phyloP scores from a whole-genome alignment of 1,140 invertebrate genomes.

The Ditylenchus dipsaci region DNA sequence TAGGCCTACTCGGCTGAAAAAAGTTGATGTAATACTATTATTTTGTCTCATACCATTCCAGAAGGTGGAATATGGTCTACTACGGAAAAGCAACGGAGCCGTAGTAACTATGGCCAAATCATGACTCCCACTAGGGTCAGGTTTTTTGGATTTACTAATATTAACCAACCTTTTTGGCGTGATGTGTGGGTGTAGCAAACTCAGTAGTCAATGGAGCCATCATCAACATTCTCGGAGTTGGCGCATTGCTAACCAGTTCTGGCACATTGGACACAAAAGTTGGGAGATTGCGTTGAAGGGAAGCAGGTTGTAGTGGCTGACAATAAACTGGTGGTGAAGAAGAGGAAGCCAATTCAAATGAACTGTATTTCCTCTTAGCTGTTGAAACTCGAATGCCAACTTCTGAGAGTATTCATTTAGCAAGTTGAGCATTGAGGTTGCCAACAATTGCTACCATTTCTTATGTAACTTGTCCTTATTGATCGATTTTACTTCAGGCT shows the following conservation, averaged over 20 bases:
- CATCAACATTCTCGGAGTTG: slow-evolving; percentile 1
- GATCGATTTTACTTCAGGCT: too few relatives aligned
- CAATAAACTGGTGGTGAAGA: neutral
- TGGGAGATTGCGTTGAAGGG: neutral
- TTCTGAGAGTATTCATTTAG: too few relatives aligned
- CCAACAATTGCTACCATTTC: too few relatives aligned
- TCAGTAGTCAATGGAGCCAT: slow-evolving; percentile 13
- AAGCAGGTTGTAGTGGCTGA: too few relatives aligned
- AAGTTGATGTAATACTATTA: neutral
- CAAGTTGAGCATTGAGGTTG: too few relatives aligned
- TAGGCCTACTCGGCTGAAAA: slow-evolving; percentile 38
- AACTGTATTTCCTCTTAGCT: slow-evolving; percentile 1
- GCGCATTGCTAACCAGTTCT: slow-evolving; percentile 1
- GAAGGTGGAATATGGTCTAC: slow-evolving; percentile 1
- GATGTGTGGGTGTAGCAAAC: slow-evolving; percentile 18
- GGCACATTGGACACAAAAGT: slow-evolving; percentile 9
- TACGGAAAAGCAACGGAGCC: neutral
- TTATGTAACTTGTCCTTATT: too few relatives aligned
- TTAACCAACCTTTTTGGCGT: slow-evolving; percentile 10
- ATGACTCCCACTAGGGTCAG: neutral
- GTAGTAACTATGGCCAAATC: neutral
- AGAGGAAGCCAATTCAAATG: neutral
- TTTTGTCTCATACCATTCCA: neutral
- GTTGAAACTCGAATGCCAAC: neutral
- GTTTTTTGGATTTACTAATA: neutral